Evolutionary conservation across 2,888 invertebrate genomes (phyloP).

Genomic region (Argyresthia albistria): DNA sequence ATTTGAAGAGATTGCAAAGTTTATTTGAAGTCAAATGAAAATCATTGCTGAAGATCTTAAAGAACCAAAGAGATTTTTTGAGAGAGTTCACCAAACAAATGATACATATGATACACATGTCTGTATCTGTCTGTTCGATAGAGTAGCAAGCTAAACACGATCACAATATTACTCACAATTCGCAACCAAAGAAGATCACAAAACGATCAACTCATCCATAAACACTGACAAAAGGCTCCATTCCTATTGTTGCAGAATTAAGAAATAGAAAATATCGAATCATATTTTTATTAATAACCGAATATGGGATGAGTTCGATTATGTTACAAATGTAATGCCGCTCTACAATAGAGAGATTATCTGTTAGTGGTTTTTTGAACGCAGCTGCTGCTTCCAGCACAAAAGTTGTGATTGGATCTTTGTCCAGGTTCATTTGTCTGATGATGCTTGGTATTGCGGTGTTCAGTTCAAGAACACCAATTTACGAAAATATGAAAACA

Average conservation of each 20-base stretch:
- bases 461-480: neutral
- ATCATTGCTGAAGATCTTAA: too few relatives aligned
- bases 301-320: slow-evolving; percentile 6
- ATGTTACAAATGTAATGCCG: slow-evolving; percentile 8
- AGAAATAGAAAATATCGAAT: slow-evolving; percentile 53
- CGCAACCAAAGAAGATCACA: slow-evolving; percentile 22
- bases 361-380: slow-evolving; percentile 38
- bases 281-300: slow-evolving; percentile 69
- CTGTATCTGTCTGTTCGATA: neutral
- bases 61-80: too few relatives aligned
- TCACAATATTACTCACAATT: neutral
- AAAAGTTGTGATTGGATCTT: neutral
- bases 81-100: too few relatives aligned
- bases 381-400: slow-evolving; percentile 41
- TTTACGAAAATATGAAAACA: neutral
- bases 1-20: too few relatives aligned
- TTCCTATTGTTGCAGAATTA: slow-evolving; percentile 51
- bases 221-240: slow-evolving; percentile 48
- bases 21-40: too few relatives aligned
- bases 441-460: neutral
- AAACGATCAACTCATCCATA: slow-evolving; percentile 45
- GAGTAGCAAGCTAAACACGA: neutral
- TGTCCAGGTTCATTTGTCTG: neutral
- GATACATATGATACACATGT: too few relatives aligned
- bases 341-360: slow-evolving; percentile 64